Percentiles rank a stretch among this genome's conserved stretches.
Evolutionary conservation across 1,140 invertebrate species (phyloP).

Genomic region (Drosophila lacteicornis): DNA sequence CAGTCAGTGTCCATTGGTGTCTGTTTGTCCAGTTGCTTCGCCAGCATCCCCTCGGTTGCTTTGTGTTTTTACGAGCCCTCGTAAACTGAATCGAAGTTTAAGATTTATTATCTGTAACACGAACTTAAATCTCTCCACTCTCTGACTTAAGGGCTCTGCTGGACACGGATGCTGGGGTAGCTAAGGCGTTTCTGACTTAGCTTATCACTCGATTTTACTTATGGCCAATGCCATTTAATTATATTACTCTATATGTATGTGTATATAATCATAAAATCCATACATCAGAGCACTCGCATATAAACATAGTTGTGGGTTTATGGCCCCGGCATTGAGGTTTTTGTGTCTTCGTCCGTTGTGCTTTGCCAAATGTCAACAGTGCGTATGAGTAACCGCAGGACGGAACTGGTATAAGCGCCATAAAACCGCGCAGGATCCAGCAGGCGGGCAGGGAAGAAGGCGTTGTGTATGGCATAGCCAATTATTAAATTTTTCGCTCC

Average conservation of each 20-base stretch:
- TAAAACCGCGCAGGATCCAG: constrained; percentile 22
- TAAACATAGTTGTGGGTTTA: constrained; percentile 54
- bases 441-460: background rate
- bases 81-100: constrained; percentile 76
- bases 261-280: constrained; percentile 48
- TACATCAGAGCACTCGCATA: constrained; percentile 30
- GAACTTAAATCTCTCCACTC: constrained; percentile 64
- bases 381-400: constrained; percentile 56
- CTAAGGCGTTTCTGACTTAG: constrained; percentile 30
- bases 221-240: constrained; percentile 72
- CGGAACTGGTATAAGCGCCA: constrained; percentile 20
- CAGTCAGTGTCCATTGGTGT: constrained; percentile 18
- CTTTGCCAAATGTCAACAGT: constrained; percentile 60
- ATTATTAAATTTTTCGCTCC: constrained; percentile 64
- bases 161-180: constrained; percentile 7
- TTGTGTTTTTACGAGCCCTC: constrained; percentile 74
- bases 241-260: constrained; percentile 16
- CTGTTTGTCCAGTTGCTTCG: constrained; percentile 38
- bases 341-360: constrained; percentile 33
- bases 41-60: constrained; percentile 32
- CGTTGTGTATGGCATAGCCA: constrained; percentile 25
- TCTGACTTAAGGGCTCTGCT: constrained; percentile 5
- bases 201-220: constrained; percentile 66
- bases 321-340: no score
- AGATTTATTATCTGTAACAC: constrained; percentile 76